Evolutionary conservation across 2,797 vertebrate genomes (phyloP).

Genomic region (Liasis olivaceus): DNA sequence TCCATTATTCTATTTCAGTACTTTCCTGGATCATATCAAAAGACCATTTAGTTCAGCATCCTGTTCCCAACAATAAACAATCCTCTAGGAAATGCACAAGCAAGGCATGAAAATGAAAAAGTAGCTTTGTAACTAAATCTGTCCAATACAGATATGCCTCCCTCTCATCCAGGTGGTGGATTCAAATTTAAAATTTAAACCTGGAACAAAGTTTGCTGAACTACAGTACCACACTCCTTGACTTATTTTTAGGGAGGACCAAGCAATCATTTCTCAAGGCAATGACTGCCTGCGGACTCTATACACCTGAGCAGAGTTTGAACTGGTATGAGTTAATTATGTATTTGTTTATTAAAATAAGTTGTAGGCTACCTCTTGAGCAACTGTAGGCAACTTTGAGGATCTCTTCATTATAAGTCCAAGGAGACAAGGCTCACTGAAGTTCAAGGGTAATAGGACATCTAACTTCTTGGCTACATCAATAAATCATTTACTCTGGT

Average conservation of each 20-base stretch:
- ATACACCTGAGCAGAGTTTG: not conserved
- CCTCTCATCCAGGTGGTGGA: not conserved
- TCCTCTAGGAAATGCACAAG: not conserved
- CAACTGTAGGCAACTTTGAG: not conserved
- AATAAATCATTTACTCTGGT: not conserved
- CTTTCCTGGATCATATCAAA: not conserved
- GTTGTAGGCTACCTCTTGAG: not conserved
- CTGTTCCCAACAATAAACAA: not conserved
- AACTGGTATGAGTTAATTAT: not conserved
- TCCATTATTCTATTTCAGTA: not conserved
- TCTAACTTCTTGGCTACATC: not conserved
- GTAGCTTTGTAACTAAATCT: not conserved
- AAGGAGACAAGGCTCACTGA: not conserved
- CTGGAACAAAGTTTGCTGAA: not conserved
- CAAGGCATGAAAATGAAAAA: too few species aligned
- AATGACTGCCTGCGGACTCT: not conserved
- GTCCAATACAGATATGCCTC: not conserved
- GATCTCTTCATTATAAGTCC: not conserved
- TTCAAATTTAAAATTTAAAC: not conserved
- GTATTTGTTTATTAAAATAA: not conserved
- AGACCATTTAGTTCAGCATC: not conserved
- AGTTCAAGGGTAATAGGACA: not conserved
- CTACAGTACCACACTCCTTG: not conserved
- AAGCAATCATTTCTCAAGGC: not conserved
- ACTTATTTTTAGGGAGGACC: not conserved